Percentiles rank a stretch among this genome's conserved stretches.
Conservation (phyloP, 2,888 invertebrate species). For the Xylocampa areola region DNA sequence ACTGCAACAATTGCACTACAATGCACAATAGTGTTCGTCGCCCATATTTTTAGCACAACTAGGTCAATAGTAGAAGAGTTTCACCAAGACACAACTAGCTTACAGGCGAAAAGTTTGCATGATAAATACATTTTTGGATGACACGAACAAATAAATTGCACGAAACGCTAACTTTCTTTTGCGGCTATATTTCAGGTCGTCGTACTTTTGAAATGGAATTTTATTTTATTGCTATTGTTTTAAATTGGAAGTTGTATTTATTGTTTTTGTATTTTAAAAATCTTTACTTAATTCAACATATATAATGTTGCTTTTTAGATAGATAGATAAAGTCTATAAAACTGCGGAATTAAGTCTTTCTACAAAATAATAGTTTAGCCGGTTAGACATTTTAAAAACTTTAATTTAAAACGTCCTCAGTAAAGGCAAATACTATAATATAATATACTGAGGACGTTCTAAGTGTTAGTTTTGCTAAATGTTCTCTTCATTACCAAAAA, state of each 20-base stretch:
- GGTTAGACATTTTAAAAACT: too few relatives aligned
- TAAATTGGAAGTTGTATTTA: not conserved
- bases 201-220: slow-evolving; percentile 36
- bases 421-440: too few relatives aligned
- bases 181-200: slow-evolving; percentile 42
- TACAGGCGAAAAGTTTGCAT: slow-evolving; percentile 42
- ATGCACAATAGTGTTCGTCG: slow-evolving; percentile 43
- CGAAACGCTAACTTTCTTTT: slow-evolving; percentile 46
- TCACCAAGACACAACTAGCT: slow-evolving; percentile 40
- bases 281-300: not conserved
- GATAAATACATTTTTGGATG: slow-evolving; percentile 29
- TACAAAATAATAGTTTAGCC: too few relatives aligned
- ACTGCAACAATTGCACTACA: slow-evolving; percentile 52
- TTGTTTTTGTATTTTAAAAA: not conserved
- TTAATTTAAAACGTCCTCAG: too few relatives aligned
- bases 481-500: too few relatives aligned
- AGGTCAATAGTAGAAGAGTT: slow-evolving; percentile 61
- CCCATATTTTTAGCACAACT: slow-evolving; percentile 64
- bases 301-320: not conserved
- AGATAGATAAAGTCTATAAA: not conserved
- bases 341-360: too few relatives aligned
- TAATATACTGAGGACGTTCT: too few relatives aligned
- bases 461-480: too few relatives aligned
- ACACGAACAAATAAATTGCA: slow-evolving; percentile 32
- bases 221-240: slow-evolving; percentile 11